These are phyloP conservation scores for Trissolcus brochymenae DNA, from an alignment of 2,888 invertebrate genomes.

Conservation along the genomic window DNA sequence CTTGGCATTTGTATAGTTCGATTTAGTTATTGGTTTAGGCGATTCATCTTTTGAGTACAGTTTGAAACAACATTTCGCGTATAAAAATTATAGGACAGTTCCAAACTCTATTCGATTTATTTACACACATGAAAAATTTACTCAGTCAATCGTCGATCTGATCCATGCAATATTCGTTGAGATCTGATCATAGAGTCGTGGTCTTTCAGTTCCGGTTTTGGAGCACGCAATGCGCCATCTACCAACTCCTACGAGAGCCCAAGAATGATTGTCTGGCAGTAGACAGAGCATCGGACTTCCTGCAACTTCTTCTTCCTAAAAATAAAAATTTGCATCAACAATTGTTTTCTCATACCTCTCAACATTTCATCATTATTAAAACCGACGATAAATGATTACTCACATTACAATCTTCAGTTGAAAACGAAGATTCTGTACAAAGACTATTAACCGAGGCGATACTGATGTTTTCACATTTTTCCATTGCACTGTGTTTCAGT, in stretches of 20 bases:
- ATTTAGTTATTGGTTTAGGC: background rate
- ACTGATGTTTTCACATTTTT: slow-evolving; percentile 89
- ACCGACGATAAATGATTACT: slow-evolving; percentile 71
- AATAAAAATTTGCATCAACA: too few species aligned
- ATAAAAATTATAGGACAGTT: background rate
- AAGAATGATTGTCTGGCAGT: slow-evolving; percentile 82
- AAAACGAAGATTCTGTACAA: slow-evolving; percentile 88
- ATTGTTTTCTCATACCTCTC: too few species aligned
- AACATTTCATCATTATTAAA: background rate
- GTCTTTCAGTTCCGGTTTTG: slow-evolving; percentile 85
- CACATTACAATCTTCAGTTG: slow-evolving; percentile 89
- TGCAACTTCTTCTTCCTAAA: slow-evolving; percentile 90
- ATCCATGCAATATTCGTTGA: slow-evolving; percentile 92
- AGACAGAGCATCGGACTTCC: slow-evolving; percentile 92
- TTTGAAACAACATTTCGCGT: slow-evolving; percentile 18
- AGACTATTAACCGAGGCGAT: slow-evolving; percentile 89
- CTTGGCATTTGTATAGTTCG: background rate
- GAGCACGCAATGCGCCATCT: slow-evolving; percentile 92
- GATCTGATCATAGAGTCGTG: slow-evolving; percentile 89
- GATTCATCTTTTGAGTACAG: slow-evolving; percentile 12
- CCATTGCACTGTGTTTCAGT: slow-evolving; percentile 86
- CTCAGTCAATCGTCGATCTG: slow-evolving; percentile 82
- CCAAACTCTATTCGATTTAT: slow-evolving; percentile 30
- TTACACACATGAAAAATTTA: slow-evolving; percentile 13
- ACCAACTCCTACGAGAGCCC: slow-evolving; percentile 88